phyloP scores from a whole-genome alignment of 1,140 invertebrate genomes.

The Drosophila ohnishii region DNA sequence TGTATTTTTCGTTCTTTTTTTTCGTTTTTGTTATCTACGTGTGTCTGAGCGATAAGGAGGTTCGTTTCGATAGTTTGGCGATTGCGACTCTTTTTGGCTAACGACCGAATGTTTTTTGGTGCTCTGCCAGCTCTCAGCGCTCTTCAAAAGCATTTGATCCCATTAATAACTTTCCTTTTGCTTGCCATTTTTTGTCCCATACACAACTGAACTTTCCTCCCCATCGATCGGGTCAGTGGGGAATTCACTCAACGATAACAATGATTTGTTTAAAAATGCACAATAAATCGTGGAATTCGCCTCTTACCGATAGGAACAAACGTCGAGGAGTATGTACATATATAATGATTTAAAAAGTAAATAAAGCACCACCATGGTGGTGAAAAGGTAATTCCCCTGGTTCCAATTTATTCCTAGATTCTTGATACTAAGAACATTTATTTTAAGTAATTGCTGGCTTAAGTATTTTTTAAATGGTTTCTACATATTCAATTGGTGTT shows the following conservation, averaged over 20 bases:
- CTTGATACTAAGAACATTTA: not conserved
- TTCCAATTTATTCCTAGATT: not conserved
- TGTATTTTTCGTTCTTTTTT: constrained; percentile 31
- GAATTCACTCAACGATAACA: constrained; percentile 9
- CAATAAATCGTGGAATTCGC: constrained; percentile 12
- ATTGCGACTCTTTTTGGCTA: constrained; percentile 35
- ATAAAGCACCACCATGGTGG: not conserved
- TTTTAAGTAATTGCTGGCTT: not conserved
- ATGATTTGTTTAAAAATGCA: constrained; percentile 11
- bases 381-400: not conserved
- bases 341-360: constrained; percentile 5
- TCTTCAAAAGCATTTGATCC: constrained; percentile 1
- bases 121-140: constrained; percentile 1
- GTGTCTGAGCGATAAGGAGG: constrained; percentile 61
- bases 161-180: not conserved
- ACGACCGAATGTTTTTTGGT: constrained; percentile 18
- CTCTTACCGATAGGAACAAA: constrained; percentile 3
- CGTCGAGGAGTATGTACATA: not conserved
- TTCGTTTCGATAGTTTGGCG: constrained; percentile 26
- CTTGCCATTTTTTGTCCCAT: not conserved
- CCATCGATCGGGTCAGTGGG: not conserved
- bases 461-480: not conserved
- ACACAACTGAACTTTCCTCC: not conserved
- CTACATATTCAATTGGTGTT: not conserved
- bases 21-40: constrained; percentile 46